A percentile compares a stretch with the other conserved stretches of the same genome.
Evolutionary conservation across 2,113 vertebrate genomes (phyloP).

Genomic region (Macquaria ambigua): DNA sequence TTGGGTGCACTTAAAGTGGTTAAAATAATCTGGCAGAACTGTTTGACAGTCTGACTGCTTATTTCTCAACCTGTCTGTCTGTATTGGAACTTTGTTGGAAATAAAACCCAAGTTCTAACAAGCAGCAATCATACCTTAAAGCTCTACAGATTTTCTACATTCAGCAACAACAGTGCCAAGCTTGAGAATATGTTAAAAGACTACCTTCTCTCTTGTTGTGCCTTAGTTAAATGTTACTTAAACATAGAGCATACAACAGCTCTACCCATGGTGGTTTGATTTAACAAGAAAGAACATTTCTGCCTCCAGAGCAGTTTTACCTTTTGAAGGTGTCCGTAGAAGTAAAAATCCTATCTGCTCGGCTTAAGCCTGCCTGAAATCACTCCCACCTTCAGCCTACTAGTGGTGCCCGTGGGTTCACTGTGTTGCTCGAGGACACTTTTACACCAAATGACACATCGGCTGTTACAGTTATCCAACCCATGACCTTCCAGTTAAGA

Average conservation of each 20-base stretch:
- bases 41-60: too few species aligned
- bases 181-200: not conserved
- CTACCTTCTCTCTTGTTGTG: not conserved
- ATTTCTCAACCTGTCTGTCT: too few species aligned
- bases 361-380: constrained; percentile 42
- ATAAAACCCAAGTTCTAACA: not conserved
- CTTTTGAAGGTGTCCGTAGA: constrained; percentile 24
- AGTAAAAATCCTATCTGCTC: constrained; percentile 54
- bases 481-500: constrained; percentile 25
- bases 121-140: not conserved
- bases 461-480: constrained; percentile 14
- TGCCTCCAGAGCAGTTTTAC: constrained; percentile 45
- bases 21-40: not conserved
- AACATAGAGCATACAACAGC: not conserved
- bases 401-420: constrained; percentile 12
- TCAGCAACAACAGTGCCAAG: not conserved
- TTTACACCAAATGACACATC: constrained; percentile 39
- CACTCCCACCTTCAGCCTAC: constrained; percentile 43
- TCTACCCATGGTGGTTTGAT: not conserved
- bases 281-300: constrained; percentile 24
- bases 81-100: not conserved
- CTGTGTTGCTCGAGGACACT: constrained; percentile 27
- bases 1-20: not conserved
- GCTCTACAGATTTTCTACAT: not conserved
- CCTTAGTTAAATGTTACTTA: not conserved